Evolutionary conservation across 2,888 invertebrate genomes (phyloP).

Genomic region (Meghimatium bilineatum): DNA sequence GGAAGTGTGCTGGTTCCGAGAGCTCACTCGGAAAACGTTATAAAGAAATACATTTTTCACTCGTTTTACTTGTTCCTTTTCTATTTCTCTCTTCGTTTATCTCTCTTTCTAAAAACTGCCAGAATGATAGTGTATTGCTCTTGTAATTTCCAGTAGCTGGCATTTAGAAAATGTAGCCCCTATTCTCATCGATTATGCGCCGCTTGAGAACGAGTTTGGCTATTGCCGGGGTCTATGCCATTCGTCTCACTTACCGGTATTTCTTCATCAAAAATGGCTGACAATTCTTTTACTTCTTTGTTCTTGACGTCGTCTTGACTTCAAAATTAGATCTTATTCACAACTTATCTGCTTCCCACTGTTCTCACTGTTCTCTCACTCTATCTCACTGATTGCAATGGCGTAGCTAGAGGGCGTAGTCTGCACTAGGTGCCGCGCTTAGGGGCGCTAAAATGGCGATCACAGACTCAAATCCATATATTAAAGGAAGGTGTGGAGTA

Average conservation of each 20-base stretch:
- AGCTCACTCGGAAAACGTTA: slow-evolving; percentile 39
- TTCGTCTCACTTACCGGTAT: slow-evolving; percentile 43
- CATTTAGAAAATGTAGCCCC: slow-evolving; percentile 41
- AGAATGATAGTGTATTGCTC: slow-evolving; percentile 35
- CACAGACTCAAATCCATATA: too few relatives aligned
- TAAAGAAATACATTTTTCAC: not conserved
- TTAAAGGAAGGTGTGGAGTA: too few relatives aligned
- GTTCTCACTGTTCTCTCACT: not conserved
- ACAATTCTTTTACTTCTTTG: not conserved
- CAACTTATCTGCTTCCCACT: not conserved
- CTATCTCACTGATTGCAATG: not conserved
- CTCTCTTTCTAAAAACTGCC: slow-evolving; percentile 19
- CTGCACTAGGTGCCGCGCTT: too few relatives aligned
- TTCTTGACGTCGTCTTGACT: slow-evolving; percentile 10
- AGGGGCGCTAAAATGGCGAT: too few relatives aligned
- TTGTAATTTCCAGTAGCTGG: slow-evolving; percentile 32
- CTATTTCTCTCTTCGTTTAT: not conserved
- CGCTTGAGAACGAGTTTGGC: slow-evolving; percentile 29
- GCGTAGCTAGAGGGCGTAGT: too few relatives aligned
- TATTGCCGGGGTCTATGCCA: slow-evolving; percentile 28
- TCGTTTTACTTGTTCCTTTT: not conserved
- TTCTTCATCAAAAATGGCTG: slow-evolving; percentile 29
- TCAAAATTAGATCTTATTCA: slow-evolving; percentile 9
- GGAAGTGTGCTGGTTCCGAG: slow-evolving; percentile 37
- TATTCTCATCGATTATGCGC: slow-evolving; percentile 40